Evolutionary conservation across 2,888 invertebrate genomes (phyloP), one percentile per base, ranked within the genome.

Genomic region (Bombyx huttoni): DNA sequence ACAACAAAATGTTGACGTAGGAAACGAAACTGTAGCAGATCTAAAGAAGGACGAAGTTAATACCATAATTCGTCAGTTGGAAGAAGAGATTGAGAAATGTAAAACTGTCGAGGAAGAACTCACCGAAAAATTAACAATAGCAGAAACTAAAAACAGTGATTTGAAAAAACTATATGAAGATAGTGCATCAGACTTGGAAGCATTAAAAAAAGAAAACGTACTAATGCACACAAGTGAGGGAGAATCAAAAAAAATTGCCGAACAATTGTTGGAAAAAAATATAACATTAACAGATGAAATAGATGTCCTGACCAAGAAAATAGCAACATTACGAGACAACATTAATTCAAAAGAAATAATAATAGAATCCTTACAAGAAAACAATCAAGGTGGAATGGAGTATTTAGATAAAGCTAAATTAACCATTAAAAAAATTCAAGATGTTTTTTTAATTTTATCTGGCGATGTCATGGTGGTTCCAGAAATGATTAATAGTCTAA

Each of bases 391-490:
- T 53, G 61, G 57, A n/a, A 59, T 68, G 51, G 62, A 71, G 55
- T 58, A 68, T 57, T 53, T 80, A 50, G 48, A 56, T 10, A 66
- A 64, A 58, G 72, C 68, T 24, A 75, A 75, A 58, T 54, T 60
- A 24, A 58, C 64, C 8, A 52, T 75, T 47, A 51, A 50, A 13
- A 73, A 70, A 60, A 49, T 75, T 49, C 64, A 74, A 56, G 58
- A 61, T 49, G 67, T 80, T 52, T 60, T 76, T 12, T 49, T 52
- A 3, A 62, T 67, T 53, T 57, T 80, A 53, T 66, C 74, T 13
- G 69, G 68, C 34, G 68, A 74, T 50, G 63, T 67, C 48, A 60
- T 61, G 55, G 70, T 72, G 57, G 59, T 75, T 35, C 75, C 75
- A 14, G 61, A 68, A 49, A 53, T 68, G 34, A 61, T 72, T 45